A percentile compares a stretch with the other conserved stretches of the same genome.
These are phyloP conservation scores for Microplitis demolitor DNA, from an alignment of 1,140 invertebrate genomes.

Conservation along the genomic window DNA sequence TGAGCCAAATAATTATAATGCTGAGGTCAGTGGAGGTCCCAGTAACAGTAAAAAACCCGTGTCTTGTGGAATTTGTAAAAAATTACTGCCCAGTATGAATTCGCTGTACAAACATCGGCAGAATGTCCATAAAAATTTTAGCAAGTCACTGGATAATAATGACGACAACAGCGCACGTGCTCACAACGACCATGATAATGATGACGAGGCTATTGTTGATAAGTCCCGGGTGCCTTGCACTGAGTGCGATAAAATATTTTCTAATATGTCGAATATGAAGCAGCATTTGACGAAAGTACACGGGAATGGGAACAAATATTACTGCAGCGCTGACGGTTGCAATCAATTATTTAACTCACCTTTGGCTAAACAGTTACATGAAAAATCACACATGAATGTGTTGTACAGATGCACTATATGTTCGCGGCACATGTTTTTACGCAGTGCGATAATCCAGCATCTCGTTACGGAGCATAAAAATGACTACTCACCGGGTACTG, in stretches of 20 bases:
- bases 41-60: constrained; percentile 42
- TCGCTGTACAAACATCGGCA: constrained; percentile 54
- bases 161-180: neutral
- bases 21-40: neutral
- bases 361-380: constrained; percentile 34
- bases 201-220: constrained; percentile 8
- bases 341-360: constrained; percentile 38
- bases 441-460: constrained; percentile 43
- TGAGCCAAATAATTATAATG: neutral
- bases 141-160: too few species aligned
- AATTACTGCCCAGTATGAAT: constrained; percentile 49
- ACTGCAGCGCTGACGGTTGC: constrained; percentile 37
- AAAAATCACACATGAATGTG: constrained; percentile 41
- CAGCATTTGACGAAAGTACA: constrained; percentile 57
- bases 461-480: constrained; percentile 47
- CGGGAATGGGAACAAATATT: constrained; percentile 11
- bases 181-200: constrained; percentile 32
- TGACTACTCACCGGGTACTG: constrained; percentile 33
- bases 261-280: constrained; percentile 61
- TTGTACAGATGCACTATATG: constrained; percentile 52
- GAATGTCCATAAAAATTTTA: constrained; percentile 38
- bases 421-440: constrained; percentile 48
- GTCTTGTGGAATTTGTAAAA: constrained; percentile 51
- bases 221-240: constrained; percentile 58
- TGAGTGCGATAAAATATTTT: constrained; percentile 65